Evolutionary conservation across 1,140 invertebrate genomes (phyloP).

Genomic region (Bombus balteatus): DNA sequence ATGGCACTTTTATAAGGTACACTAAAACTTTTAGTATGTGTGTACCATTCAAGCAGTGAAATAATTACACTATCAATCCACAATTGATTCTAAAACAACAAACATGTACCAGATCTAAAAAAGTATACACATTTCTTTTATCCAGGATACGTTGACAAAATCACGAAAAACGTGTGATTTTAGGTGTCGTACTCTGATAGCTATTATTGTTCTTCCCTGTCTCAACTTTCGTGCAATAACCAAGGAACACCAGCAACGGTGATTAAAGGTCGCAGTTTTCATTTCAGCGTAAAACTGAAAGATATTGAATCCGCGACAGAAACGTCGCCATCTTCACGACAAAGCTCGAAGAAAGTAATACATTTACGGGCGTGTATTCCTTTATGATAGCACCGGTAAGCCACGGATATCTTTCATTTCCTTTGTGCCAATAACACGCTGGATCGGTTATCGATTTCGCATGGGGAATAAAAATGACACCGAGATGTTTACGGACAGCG

Average conservation of each 20-base stretch:
- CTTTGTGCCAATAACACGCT: conserved; percentile 29
- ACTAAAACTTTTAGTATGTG: too few relatives aligned
- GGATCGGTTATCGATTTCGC: conserved; percentile 42
- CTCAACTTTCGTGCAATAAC: background rate
- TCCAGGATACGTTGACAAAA: background rate
- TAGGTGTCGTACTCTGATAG: background rate
- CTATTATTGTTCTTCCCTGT: background rate
- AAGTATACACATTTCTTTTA: background rate
- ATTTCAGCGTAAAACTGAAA: background rate
- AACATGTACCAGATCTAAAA: too few relatives aligned
- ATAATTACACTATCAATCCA: background rate
- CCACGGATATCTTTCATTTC: conserved; percentile 20
- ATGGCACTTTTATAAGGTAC: too few relatives aligned
- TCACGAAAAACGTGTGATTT: background rate
- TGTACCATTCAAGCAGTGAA: background rate
- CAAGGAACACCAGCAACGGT: background rate
- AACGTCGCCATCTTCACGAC: background rate
- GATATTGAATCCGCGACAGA: conserved; percentile 17
- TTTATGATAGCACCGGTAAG: conserved; percentile 36
- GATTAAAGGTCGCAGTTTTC: conserved; percentile 25
- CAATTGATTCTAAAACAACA: background rate
- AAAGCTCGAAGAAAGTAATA: conserved; percentile 14
- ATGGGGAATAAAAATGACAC: conserved; percentile 23
- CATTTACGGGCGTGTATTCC: conserved; percentile 23
- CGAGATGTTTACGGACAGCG: conserved; percentile 4